Evolutionary conservation across 1,140 invertebrate genomes (phyloP), one percentile per base, ranked within the genome.

Genomic region (Drosophila teissieri): DNA sequence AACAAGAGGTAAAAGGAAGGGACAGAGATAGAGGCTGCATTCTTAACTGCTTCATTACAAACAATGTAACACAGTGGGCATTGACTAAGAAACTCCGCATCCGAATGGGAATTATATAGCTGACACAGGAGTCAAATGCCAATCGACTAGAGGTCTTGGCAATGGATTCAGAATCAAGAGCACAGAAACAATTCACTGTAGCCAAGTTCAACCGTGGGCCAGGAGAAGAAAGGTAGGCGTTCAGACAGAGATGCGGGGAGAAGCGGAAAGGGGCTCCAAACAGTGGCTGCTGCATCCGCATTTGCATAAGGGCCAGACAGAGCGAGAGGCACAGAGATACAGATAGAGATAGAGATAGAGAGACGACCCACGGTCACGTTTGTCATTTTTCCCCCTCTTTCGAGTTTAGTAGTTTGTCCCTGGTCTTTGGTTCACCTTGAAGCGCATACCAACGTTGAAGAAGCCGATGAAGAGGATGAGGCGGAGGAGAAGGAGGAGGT

Each of bases 1-100:
- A 69, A 69, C 53, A 37, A 36, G 53, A 44, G 46, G 49, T 55
- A 55, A 46, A 55, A 73, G 15, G 10, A 8, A 44, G 42, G 12
- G 40, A 36, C 55, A 77, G 15, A 17, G 19, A 15, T 57, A 67
- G 55, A 67, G 48, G 64, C 48, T 48, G 76, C 75, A 70, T 78
- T 69, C 68, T 80, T 78, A 85, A 85, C 81, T 85, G 64, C 81
- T 84, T 76, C 77, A 84, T 84, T 84, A 84, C 62, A 36, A 57
- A 68, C 60, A 78, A 79, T 72, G 45, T 48, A 24, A 11, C 22
- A 61, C 44, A 62, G 49, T 37, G 40, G 17, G 44, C 34, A 34
- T 24, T 24, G 39, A 17, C 27, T 45, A 61, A 34, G 11, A 34
- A 44, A 44, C 11, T 11, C 15, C 2, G 14, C 0, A 24, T 37